Evolutionary conservation across 2,888 invertebrate genomes (phyloP).

Genomic region (Meiosimyza decipiens): DNA sequence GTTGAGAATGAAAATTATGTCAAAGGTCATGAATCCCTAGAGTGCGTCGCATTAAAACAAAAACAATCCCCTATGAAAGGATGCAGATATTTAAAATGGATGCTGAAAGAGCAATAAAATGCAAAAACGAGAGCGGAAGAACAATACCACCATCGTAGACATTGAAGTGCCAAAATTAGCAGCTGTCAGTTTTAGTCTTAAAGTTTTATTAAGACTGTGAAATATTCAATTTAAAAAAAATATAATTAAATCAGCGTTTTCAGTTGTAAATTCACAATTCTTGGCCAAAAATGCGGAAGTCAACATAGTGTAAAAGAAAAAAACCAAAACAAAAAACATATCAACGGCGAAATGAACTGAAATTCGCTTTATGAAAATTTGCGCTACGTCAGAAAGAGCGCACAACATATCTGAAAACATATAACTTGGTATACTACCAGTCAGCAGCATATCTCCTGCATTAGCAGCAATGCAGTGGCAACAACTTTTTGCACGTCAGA

Average conservation of each 20-base stretch:
- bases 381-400: conserved; percentile 37
- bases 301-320: conserved; percentile 28
- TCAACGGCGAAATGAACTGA: conserved; percentile 25
- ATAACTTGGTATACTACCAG: not conserved
- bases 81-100: not conserved
- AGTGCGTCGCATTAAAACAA: conserved; percentile 17
- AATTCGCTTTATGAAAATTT: not conserved
- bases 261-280: not conserved
- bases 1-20: conserved; percentile 35
- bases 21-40: conserved; percentile 42
- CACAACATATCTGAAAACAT: too few species aligned
- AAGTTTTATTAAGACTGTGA: too few species aligned
- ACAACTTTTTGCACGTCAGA: conserved; percentile 40
- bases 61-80: not conserved
- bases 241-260: too few species aligned
- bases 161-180: not conserved
- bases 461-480: conserved; percentile 29
- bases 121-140: conserved; percentile 8
- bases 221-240: too few species aligned
- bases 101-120: not conserved
- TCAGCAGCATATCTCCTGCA: not conserved
- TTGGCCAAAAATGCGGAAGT: not conserved
- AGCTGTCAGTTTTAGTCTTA: not conserved
- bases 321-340: conserved; percentile 20
- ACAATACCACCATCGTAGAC: not conserved